Percentiles rank a stretch among this genome's conserved stretches.
phyloP scores from a whole-genome alignment of 30 jellyfish, hydroid and myxozoan genomes.

The Turritopsis dohrnii region DNA sequence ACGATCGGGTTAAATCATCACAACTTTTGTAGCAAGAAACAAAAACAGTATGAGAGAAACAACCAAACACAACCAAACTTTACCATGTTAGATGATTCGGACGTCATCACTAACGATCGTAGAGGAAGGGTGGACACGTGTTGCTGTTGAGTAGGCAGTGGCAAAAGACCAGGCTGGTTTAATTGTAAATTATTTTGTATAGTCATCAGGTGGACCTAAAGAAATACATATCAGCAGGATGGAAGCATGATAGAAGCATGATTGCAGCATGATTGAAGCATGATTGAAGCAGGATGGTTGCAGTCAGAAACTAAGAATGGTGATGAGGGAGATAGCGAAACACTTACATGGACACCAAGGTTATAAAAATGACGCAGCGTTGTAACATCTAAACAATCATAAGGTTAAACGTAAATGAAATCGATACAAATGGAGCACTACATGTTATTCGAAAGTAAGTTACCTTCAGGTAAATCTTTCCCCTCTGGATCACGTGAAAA shows the following conservation, averaged over 20 bases:
- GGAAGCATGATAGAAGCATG: background rate
- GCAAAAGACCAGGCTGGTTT: slow-evolving; percentile 19
- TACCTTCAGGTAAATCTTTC: slow-evolving; percentile 26
- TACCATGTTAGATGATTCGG: slow-evolving; percentile 1
- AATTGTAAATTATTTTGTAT: background rate
- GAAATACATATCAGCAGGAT: background rate
- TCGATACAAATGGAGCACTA: background rate
- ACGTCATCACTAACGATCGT: slow-evolving; percentile 8
- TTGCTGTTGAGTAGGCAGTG: slow-evolving; percentile 13
- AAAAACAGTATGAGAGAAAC: background rate
- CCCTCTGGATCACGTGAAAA: slow-evolving; percentile 23
- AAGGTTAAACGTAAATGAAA: background rate
- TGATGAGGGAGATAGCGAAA: too few relatives aligned
- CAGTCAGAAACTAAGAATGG: background rate
- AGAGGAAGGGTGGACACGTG: slow-evolving; percentile 1
- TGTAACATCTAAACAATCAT: slow-evolving; percentile 1
- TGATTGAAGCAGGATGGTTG: background rate
- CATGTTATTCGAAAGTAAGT: too few relatives aligned
- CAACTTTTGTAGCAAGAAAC: background rate
- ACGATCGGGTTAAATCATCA: too few relatives aligned
- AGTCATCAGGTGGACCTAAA: slow-evolving; percentile 6
- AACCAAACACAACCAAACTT: too few relatives aligned
- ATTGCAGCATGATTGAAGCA: background rate
- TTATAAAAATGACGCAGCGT: slow-evolving; percentile 12
- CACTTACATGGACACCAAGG: slow-evolving; percentile 18